Evolutionary conservation across 2,797 vertebrate genomes (phyloP).

Genomic region (Emys orbicularis): DNA sequence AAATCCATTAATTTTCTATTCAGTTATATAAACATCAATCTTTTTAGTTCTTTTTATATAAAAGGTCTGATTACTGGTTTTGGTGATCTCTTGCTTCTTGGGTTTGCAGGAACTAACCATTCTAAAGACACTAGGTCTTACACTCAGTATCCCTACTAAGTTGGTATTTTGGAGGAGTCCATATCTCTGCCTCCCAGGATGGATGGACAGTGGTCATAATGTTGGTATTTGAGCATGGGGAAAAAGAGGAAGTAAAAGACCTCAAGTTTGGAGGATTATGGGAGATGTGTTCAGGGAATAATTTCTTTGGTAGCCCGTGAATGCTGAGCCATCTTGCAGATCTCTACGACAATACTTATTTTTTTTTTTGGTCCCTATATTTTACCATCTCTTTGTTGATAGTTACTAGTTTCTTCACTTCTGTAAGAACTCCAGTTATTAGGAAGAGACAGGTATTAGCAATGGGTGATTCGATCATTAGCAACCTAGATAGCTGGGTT

Average conservation of each 20-base stretch:
- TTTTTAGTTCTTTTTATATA: not conserved
- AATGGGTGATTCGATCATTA: no score
- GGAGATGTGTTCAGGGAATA: not conserved
- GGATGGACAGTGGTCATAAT: not conserved
- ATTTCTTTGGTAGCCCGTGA: not conserved
- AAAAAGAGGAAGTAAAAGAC: not conserved
- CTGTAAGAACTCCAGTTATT: not conserved
- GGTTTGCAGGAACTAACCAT: not conserved
- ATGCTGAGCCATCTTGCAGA: not conserved
- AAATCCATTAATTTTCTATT: not conserved
- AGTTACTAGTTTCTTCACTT: not conserved
- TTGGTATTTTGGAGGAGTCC: not conserved
- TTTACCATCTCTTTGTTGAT: rapidly evolving
- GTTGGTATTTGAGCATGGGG: not conserved
- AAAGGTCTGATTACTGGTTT: not conserved
- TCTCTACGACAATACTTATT: not conserved
- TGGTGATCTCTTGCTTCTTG: not conserved
- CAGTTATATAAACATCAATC: not conserved
- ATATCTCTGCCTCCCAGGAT: not conserved
- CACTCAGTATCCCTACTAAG: no score
- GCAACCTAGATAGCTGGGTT: no score
- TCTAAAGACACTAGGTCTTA: not conserved
- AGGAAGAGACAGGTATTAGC: no score
- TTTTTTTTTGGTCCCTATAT: not conserved
- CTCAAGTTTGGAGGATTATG: not conserved